Evolutionary conservation across 2,113 vertebrate species (phyloP).

Genomic region (Vicugna pacos): DNA sequence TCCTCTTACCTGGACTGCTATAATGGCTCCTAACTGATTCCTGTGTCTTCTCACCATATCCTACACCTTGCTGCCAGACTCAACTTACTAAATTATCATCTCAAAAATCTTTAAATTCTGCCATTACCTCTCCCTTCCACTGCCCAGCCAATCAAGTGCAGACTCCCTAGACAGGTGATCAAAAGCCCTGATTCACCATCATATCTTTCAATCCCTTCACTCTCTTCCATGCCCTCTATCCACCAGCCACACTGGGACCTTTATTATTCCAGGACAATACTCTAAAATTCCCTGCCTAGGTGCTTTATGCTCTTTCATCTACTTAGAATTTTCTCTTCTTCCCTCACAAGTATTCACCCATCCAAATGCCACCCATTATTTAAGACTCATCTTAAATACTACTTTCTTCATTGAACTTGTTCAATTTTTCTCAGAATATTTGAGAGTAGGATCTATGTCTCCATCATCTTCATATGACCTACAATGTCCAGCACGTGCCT

Average conservation of each 20-base stretch:
- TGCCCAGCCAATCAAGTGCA: background rate
- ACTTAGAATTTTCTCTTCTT: conserved; percentile 40
- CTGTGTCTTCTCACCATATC: background rate
- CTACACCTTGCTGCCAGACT: background rate
- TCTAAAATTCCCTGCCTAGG: background rate
- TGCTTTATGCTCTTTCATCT: conserved; percentile 4
- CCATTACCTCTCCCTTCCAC: background rate
- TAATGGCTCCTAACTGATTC: background rate
- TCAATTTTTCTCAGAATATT: background rate
- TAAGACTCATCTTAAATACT: background rate
- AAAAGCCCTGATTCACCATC: background rate
- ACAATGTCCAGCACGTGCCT: background rate
- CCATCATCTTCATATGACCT: background rate
- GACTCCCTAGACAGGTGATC: background rate
- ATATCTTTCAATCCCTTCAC: background rate
- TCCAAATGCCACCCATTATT: conserved; percentile 10
- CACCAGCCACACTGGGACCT: background rate
- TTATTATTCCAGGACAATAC: background rate
- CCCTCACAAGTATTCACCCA: background rate
- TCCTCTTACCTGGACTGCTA: background rate
- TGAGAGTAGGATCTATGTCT: background rate
- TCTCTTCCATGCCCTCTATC: background rate
- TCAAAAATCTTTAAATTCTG: background rate
- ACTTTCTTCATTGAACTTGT: background rate
- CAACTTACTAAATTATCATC: background rate